Evolutionary conservation across 1,140 invertebrate genomes (phyloP).

Genomic region (Homarus americanus): DNA sequence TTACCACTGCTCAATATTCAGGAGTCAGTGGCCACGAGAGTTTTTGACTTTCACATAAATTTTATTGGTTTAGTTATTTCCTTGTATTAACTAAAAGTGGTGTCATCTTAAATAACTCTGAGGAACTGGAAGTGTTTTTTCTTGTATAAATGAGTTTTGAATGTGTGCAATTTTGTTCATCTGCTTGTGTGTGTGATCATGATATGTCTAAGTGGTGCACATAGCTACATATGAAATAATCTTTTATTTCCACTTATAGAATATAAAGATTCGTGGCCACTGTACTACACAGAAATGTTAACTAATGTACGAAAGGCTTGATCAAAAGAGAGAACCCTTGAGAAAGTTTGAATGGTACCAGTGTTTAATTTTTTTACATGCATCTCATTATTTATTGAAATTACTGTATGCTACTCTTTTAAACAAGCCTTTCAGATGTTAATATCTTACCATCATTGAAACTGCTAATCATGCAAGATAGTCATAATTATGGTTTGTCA

Average conservation of each 20-base stretch:
- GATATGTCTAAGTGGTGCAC: not conserved
- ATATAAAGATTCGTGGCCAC: not conserved
- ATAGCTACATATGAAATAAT: too few relatives aligned
- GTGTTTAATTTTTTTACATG: not conserved
- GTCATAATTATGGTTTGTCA: not conserved
- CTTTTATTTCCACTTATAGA: not conserved
- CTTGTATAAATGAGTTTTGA: not conserved
- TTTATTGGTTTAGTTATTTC: not conserved
- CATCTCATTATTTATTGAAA: not conserved
- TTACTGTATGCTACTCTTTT: not conserved
- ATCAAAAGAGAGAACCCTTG: not conserved
- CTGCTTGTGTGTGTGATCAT: not conserved
- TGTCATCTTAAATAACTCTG: not conserved
- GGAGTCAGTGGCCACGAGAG: constrained; percentile 4
- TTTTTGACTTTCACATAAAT: not conserved
- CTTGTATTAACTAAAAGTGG: not conserved
- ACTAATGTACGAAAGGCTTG: not conserved
- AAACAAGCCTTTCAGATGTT: not conserved
- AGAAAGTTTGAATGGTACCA: not conserved
- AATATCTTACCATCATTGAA: not conserved
- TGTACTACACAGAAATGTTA: not conserved
- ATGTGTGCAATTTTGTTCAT: not conserved
- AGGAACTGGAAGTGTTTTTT: not conserved
- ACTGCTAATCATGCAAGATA: not conserved
- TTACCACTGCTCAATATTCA: constrained; percentile 63